A percentile compares a stretch with the other conserved stretches of the same genome.
Evolutionary conservation across 2,797 vertebrate genomes (phyloP).

Genomic region (Channa striata): DNA sequence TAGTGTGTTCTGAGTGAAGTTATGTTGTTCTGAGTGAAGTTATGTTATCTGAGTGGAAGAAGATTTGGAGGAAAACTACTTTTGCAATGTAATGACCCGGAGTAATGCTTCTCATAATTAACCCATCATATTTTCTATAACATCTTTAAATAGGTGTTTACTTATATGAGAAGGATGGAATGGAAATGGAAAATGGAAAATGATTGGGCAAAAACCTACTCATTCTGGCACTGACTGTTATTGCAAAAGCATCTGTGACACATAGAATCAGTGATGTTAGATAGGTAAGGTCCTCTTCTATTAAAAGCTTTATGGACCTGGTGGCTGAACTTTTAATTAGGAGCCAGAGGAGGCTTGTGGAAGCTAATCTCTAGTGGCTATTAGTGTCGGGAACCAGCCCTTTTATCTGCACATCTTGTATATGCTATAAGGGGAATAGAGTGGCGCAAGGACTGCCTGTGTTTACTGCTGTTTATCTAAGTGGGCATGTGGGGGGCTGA

Average conservation of each 20-base stretch:
- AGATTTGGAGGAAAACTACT: constrained; percentile 18
- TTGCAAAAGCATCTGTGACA: background rate
- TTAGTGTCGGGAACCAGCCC: constrained; percentile 71
- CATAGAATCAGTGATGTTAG: constrained; percentile 10
- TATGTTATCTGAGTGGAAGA: constrained; percentile 14
- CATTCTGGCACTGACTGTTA: constrained; percentile 8
- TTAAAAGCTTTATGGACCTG: constrained; percentile 57
- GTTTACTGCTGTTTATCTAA: constrained; percentile 86
- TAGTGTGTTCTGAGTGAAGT: too few relatives aligned
- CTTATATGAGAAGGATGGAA: background rate
- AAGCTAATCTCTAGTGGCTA: constrained; percentile 75
- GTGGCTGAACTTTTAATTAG: constrained; percentile 75
- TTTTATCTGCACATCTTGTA: constrained; percentile 82
- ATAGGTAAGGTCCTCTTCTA: constrained; percentile 35
- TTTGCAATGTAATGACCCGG: background rate
- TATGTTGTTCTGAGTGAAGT: constrained; percentile 6
- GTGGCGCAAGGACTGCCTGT: constrained; percentile 74
- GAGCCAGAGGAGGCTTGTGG: constrained; percentile 51
- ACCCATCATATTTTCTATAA: constrained; percentile 5
- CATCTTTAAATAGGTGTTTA: constrained; percentile 4
- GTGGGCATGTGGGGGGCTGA: constrained; percentile 76
- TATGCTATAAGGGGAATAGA: constrained; percentile 73
- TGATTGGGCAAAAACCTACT: background rate
- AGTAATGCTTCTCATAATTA: constrained; percentile 16
- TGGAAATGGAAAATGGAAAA: constrained; percentile 14